Evolutionary conservation across 2,888 invertebrate genomes (phyloP), one percentile per base, ranked within the genome.

Genomic region (Lithodes maja): DNA sequence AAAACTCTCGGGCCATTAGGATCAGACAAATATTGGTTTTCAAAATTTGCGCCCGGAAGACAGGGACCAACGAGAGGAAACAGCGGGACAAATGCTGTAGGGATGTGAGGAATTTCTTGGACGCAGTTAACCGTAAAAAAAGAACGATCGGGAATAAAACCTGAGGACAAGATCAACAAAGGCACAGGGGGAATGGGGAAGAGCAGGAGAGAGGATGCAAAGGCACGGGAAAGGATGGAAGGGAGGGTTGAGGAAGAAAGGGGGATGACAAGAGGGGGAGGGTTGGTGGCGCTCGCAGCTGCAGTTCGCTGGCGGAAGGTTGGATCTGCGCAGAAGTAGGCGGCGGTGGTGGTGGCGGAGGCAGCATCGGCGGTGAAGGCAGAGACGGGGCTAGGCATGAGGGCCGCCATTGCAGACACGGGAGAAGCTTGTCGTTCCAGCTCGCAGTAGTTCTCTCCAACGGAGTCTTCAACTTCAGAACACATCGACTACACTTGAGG

Each of bases 251-350:
- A 61, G 53, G 82, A 49, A 61, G n/a, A 50, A 50, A 53, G 52
- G 71, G 69, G 71, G 79, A 53, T 49, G 83, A 17, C 75, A 50
- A 49, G 54, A 17, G 50, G 61, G 55, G 52, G 71, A 52, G 74
- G 81, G 61, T 50, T 2, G 77, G 74, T 50, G 61, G 68, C 53
- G 53, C 80, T 81, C 54, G 53, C 71, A 80, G 81, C 80, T 81
- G 86, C 80, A 79, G 86, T 80, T 80, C 80, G 86, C 68, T 71
- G 86, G 80, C 49, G 69, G 86, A 68, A 52, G 82, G 87, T 77
- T 54, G 87, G 87, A 80, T 83, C 87, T 87, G 87, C 87, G 87
- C 87, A 87, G 87, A 83, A 87, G 87, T 75, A 50, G 83, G 81
- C 80, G 71, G 80, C 69, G 78, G 53, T 15, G 83, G 55, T 83